Evolutionary conservation across 2,797 vertebrate genomes (phyloP).

Genomic region (Alca torda): DNA sequence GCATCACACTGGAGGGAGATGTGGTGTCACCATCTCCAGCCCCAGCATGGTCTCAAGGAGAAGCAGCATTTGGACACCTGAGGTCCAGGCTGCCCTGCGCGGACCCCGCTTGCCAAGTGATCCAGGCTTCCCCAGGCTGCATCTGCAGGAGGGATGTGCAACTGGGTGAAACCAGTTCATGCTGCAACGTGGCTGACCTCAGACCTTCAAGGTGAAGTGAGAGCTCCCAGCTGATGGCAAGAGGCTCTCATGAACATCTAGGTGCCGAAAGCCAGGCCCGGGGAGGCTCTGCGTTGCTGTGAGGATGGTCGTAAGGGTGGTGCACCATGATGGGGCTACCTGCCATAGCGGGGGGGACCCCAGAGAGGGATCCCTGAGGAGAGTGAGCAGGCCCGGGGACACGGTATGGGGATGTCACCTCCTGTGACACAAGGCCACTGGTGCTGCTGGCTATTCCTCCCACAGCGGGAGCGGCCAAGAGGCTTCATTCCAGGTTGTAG

Average conservation of each 20-base stretch:
- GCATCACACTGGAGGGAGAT: not conserved
- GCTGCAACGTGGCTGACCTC: not conserved
- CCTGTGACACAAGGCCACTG: not conserved
- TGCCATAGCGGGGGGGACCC: fast-evolving
- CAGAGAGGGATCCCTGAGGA: not conserved
- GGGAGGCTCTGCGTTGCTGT: fast-evolving
- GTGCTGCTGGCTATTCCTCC: fast-evolving
- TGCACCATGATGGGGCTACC: too few relatives aligned
- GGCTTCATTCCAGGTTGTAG: not conserved
- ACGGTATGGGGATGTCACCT: fast-evolving
- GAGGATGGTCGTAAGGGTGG: not conserved
- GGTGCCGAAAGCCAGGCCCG: fast-evolving
- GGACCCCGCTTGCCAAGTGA: fast-evolving
- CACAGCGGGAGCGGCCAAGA: fast-evolving
- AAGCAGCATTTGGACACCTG: not conserved
- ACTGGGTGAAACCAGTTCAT: not conserved
- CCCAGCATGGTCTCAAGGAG: not conserved
- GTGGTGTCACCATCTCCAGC: not conserved
- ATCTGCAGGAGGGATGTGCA: fast-evolving
- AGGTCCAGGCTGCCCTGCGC: not conserved
- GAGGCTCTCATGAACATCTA: not conserved
- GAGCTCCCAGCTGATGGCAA: not conserved
- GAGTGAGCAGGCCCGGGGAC: not conserved
- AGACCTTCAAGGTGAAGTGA: not conserved
- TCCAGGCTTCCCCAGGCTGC: not conserved